phyloP scores from a whole-genome alignment of 2,888 invertebrate species.

The Gari tellinella region DNA sequence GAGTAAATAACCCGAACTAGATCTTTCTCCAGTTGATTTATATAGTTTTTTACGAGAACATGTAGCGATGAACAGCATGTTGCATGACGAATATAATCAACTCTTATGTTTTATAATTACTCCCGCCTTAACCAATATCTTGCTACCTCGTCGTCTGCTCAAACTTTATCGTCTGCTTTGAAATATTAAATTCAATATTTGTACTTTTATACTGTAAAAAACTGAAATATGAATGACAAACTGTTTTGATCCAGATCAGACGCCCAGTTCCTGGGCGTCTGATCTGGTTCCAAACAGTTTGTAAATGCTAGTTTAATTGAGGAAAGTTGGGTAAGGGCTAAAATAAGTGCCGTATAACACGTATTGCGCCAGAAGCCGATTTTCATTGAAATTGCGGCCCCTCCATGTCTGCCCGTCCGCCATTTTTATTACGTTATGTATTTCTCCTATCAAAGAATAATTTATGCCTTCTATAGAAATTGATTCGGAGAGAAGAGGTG shows the following conservation, averaged over 20 bases:
- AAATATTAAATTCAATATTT: no score
- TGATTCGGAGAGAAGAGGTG: constrained; percentile 27
- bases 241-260: no score
- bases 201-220: no score
- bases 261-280: no score
- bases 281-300: no score
- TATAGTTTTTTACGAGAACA: no score
- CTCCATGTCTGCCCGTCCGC: constrained; percentile 29
- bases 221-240: no score
- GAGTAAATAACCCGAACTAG: constrained; percentile 43
- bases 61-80: constrained; percentile 4
- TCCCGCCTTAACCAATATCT: neutral
- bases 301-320: no score
- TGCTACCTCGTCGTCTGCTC: no score
- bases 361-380: constrained; percentile 10
- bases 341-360: no score
- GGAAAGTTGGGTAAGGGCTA: no score
- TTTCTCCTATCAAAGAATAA: constrained; percentile 44
- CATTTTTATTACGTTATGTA: constrained; percentile 41
- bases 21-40: constrained; percentile 16
- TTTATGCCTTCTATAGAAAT: constrained; percentile 47
- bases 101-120: constrained; percentile 36
- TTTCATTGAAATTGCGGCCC: constrained; percentile 29
- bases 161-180: no score
- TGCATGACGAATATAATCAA: constrained; percentile 2